Percentiles rank a stretch among this genome's conserved stretches.
Conservation (phyloP, 2,113 vertebrate genomes). For the Electrona antarctica region DNA sequence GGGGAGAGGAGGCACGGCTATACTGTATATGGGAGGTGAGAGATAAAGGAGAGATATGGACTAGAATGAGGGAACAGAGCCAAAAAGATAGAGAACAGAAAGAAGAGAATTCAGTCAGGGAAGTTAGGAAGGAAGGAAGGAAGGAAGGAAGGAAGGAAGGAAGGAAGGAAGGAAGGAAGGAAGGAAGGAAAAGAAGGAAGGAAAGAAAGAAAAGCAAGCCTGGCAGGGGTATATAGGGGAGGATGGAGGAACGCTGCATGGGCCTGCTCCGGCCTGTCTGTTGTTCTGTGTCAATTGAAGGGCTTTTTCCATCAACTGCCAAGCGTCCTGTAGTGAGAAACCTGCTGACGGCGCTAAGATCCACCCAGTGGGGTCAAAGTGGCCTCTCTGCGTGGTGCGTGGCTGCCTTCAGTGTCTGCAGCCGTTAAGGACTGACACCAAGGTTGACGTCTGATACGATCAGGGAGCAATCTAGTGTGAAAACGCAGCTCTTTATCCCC, state of each 20-base stretch:
- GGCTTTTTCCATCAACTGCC: conserved; percentile 88
- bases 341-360: conserved; percentile 87
- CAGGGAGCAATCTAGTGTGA: conserved; percentile 35
- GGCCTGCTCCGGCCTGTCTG: conserved; percentile 84
- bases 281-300: conserved; percentile 86
- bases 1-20: conserved; percentile 21
- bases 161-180: too few species aligned
- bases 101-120: too few species aligned
- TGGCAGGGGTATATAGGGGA: conserved; percentile 3
- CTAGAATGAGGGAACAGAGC: background rate
- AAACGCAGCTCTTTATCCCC: conserved; percentile 16
- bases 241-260: conserved; percentile 7
- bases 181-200: conserved; percentile 16
- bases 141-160: background rate
- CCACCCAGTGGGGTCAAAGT: conserved; percentile 82
- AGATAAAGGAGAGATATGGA: background rate
- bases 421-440: conserved; percentile 21
- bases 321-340: conserved; percentile 84
- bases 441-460: conserved; percentile 22
- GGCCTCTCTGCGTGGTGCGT: conserved; percentile 26
- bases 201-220: background rate
- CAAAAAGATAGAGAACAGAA: conserved; percentile 1
- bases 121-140: too few species aligned
- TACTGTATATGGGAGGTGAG: background rate
- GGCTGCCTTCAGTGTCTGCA: conserved; percentile 19